These are phyloP conservation scores for Drosophila pachea DNA, from an alignment of 1,140 invertebrate species.

Conservation along the genomic window DNA sequence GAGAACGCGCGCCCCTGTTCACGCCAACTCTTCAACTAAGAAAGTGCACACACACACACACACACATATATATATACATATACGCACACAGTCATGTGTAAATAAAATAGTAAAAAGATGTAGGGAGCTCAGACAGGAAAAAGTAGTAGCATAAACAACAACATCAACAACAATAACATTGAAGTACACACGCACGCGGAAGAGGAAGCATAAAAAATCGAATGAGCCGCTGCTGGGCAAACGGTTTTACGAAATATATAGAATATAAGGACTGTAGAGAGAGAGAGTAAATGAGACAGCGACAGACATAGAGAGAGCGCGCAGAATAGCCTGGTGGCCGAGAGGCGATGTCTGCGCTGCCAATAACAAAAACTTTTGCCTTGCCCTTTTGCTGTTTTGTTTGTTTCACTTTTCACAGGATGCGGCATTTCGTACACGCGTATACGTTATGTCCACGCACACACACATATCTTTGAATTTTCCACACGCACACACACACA, in stretches of 20 bases:
- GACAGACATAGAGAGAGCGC: slow-evolving; percentile 25
- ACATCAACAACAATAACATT: slow-evolving; percentile 6
- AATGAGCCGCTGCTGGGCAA: slow-evolving; percentile 27
- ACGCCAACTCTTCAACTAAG: background rate
- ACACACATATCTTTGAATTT: slow-evolving; percentile 12
- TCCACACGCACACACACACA: slow-evolving; percentile 12
- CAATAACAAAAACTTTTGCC: slow-evolving; percentile 68
- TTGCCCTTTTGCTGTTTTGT: slow-evolving; percentile 53
- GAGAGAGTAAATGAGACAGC: slow-evolving; percentile 26
- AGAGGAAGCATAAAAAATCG: slow-evolving; percentile 49
- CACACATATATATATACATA: too few species aligned
- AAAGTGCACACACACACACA: slow-evolving; percentile 26
- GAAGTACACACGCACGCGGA: slow-evolving; percentile 37
- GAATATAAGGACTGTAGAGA: slow-evolving; percentile 11
- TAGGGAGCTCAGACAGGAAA: slow-evolving; percentile 67
- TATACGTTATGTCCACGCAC: slow-evolving; percentile 5
- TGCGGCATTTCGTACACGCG: slow-evolving; percentile 57
- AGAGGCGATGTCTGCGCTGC: slow-evolving; percentile 32
- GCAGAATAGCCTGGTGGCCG: slow-evolving; percentile 6
- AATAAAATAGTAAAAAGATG: slow-evolving; percentile 68
- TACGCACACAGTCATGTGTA: slow-evolving; percentile 52
- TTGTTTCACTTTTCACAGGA: slow-evolving; percentile 67
- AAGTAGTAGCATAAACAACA: slow-evolving; percentile 29
- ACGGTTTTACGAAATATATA: slow-evolving; percentile 18
- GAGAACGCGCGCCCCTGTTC: slow-evolving; percentile 15